Base-by-base conservation (phyloP, 2,113 vertebrate species). In the Aspidoscelis tigris region DNA sequence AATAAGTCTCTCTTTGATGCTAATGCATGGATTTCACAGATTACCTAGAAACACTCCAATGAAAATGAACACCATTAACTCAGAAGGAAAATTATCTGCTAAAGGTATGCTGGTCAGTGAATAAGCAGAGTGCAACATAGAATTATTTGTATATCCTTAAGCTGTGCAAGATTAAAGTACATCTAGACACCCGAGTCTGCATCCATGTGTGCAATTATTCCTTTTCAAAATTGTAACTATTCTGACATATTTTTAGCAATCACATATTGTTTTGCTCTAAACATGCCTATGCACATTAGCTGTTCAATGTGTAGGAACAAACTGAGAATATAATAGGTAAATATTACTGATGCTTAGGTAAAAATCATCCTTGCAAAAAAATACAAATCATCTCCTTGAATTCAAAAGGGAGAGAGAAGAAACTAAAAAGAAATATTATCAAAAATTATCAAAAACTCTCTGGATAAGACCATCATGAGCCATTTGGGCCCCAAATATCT, bases 191-290 rank as follows among this genome's bases (percentile, higher is more conserved):
- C 41, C 41, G 76, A n/a, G 21, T 43, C 43, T 78, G 41, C 33
- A 61, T 78, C 39, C 76, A 64, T n/a, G 22, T 64, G 55, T 43
- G 55, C 14, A 77, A 77, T 77, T 55, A 77, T 33, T 78, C 76
- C 39, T 64, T 78, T 58, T 78, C 18, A 78, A 78, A 64, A 64
- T 39, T 41, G n/a, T 64, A 33, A 41, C 11, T 61, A 43, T 77
- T 61, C 12, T 61, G 58, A 64, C 26, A 64, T 70, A n/a, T 80
- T 68, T 55, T 70, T 21, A 1, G 53, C n/a, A 50, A 70, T 4
- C 4, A 10, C 26, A 26, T 80, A 9, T 68, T 75, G 9, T 50
- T 50, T 70, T 55, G 14, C 33, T 80, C 44, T 5, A 69, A 53
- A 70, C n/a, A 12, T 18, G 47, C 8, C 44, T 39, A 22, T 70